Evolutionary conservation across 1,140 invertebrate genomes (phyloP).

Genomic region (Bombus pascuorum): DNA sequence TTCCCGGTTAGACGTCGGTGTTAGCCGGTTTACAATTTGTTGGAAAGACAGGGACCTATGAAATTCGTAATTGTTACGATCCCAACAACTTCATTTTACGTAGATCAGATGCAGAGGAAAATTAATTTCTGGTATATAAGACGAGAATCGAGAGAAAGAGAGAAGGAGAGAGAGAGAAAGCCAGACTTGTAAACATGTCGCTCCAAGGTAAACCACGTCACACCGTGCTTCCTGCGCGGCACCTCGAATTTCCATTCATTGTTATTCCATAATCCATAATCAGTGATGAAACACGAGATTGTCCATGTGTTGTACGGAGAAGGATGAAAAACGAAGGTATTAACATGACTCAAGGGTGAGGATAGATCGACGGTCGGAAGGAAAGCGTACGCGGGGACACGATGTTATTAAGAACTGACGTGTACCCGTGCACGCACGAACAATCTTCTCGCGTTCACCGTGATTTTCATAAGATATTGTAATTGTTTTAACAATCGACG

Average conservation of each 20-base stretch:
- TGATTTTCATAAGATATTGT: constrained; percentile 50
- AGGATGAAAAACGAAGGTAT: constrained; percentile 73
- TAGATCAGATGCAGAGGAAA: not conserved
- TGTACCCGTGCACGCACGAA: constrained; percentile 43
- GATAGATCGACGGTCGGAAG: constrained; percentile 67
- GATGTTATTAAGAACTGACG: constrained; percentile 70
- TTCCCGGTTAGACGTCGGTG: not conserved
- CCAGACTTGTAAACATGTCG: constrained; percentile 43
- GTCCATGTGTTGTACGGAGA: constrained; percentile 50
- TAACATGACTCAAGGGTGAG: constrained; percentile 59
- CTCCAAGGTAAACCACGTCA: constrained; percentile 26
- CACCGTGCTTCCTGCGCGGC: constrained; percentile 22
- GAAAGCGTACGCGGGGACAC: constrained; percentile 64
- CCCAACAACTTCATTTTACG: not conserved
- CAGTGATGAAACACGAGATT: constrained; percentile 58
- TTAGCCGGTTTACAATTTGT: not conserved
- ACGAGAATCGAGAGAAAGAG: not conserved
- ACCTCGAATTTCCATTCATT: constrained; percentile 55
- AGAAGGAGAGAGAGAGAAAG: not conserved
- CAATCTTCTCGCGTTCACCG: constrained; percentile 56
- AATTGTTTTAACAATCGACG: constrained; percentile 46
- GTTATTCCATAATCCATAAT: constrained; percentile 63
- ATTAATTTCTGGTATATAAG: not conserved
- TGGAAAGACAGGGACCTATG: too few species aligned
- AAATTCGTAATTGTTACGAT: not conserved